These are phyloP conservation scores for Lithophane leautieri DNA, from an alignment of 2,888 invertebrate genomes.

Conservation along the genomic window DNA sequence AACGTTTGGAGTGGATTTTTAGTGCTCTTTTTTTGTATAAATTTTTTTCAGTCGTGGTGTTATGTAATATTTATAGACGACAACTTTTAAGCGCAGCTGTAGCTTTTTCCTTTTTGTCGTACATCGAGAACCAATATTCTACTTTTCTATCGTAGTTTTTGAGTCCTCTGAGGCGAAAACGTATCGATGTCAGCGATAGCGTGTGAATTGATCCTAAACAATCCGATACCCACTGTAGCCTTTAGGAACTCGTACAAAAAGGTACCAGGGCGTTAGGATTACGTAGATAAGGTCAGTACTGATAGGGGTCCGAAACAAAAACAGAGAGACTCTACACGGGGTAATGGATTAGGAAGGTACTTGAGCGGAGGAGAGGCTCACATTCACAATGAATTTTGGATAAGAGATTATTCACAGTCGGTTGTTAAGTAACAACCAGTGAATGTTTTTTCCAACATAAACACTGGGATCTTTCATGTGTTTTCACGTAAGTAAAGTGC, in stretches of 20 bases:
- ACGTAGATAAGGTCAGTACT: constrained; percentile 35
- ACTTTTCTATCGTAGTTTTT: not conserved
- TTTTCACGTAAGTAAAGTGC: not conserved
- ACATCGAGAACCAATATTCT: not conserved
- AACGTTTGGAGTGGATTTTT: constrained; percentile 24
- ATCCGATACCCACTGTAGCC: constrained; percentile 15
- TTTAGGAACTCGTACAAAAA: constrained; percentile 32
- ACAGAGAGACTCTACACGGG: constrained; percentile 29
- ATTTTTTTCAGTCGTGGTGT: not conserved
- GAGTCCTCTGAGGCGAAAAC: constrained; percentile 14
- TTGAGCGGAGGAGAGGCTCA: constrained; percentile 6
- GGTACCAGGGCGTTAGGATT: constrained; percentile 37
- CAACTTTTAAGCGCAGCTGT: not conserved
- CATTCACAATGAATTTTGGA: constrained; percentile 14
- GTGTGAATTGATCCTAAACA: constrained; percentile 20
- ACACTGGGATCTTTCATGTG: not conserved
- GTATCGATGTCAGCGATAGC: constrained; percentile 12
- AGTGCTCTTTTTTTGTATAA: not conserved
- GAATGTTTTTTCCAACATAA: not conserved
- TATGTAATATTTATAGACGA: not conserved
- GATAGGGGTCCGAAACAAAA: constrained; percentile 49
- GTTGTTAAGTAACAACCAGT: not conserved
- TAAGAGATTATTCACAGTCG: not conserved
- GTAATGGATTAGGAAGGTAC: constrained; percentile 40
- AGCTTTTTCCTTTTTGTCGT: not conserved